A percentile compares a stretch with the other conserved stretches of the same genome.
These are phyloP conservation scores for Phymatocera aterrima DNA, from an alignment of 2,888 invertebrate species.

Conservation along the genomic window DNA sequence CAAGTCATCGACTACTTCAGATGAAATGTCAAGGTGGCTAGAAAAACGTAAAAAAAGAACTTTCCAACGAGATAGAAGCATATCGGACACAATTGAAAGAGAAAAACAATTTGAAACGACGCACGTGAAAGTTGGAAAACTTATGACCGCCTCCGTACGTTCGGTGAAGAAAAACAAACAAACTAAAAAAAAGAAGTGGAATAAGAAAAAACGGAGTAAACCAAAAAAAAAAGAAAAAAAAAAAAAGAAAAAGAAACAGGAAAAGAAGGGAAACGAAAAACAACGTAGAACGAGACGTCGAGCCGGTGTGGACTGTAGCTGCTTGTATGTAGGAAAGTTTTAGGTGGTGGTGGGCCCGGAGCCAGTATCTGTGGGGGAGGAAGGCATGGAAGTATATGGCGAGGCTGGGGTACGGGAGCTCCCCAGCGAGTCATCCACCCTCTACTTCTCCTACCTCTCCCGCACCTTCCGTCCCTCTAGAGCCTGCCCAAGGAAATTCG, in stretches of 20 bases:
- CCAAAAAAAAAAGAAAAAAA: not conserved
- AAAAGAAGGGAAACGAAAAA: not conserved
- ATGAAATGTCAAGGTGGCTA: conserved; percentile 24
- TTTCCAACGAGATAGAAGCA: conserved; percentile 29
- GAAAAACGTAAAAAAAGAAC: too few relatives aligned
- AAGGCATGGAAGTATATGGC: conserved; percentile 40
- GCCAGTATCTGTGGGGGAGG: conserved; percentile 39
- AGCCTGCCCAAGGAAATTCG: conserved; percentile 63
- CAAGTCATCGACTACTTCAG: not conserved
- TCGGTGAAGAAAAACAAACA: conserved; percentile 30
- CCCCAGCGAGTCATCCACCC: conserved; percentile 63
- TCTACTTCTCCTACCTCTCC: conserved; percentile 43
- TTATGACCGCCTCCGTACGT: conserved; percentile 39
- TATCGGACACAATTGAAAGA: conserved; percentile 38
- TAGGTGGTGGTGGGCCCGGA: conserved; percentile 27
- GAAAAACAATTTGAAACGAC: conserved; percentile 36
- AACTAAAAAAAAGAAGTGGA: not conserved
- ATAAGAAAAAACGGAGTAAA: not conserved
- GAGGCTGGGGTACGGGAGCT: conserved; percentile 49
- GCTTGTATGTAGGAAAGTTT: conserved; percentile 28
- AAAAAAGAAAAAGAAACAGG: not conserved
- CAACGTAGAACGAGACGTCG: not conserved
- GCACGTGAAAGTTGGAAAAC: conserved; percentile 39
- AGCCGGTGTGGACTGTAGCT: conserved; percentile 3
- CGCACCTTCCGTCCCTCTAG: conserved; percentile 48